Percentiles rank a stretch among this genome's conserved stretches.
phyloP scores from a whole-genome alignment of 2,888 invertebrate genomes.

The Apotomis betuletana region DNA sequence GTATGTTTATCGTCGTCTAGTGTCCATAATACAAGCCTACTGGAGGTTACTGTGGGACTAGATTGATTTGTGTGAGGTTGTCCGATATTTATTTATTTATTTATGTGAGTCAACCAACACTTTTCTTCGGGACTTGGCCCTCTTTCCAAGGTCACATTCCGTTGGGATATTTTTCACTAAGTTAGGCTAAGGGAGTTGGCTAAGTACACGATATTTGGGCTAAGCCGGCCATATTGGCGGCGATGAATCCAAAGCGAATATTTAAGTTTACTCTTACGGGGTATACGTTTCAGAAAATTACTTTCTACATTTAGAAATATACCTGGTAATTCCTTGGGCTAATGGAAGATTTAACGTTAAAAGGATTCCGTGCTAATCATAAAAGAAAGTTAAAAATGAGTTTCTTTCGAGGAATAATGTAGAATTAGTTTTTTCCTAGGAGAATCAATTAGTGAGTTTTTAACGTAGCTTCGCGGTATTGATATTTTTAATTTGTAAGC shows the following conservation, averaged over 20 bases:
- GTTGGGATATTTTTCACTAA: constrained; percentile 6
- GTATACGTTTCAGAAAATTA: constrained; percentile 19
- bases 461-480: no score
- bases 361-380: neutral
- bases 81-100: no score
- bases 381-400: neutral
- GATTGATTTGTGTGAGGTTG: no score
- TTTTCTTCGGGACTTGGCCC: neutral
- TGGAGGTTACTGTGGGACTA: no score
- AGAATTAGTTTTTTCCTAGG: neutral
- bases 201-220: constrained; percentile 29
- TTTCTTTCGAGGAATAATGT: neutral
- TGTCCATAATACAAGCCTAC: no score
- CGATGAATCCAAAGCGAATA: constrained; percentile 12
- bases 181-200: constrained; percentile 7
- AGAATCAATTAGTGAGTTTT: no score
- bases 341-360: neutral
- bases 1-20: no score
- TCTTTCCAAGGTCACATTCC: neutral
- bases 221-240: constrained; percentile 33
- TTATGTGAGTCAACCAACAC: neutral
- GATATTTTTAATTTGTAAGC: no score
- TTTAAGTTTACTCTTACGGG: constrained; percentile 34
- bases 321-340: neutral
- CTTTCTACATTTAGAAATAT: constrained; percentile 11